phyloP scores from a whole-genome alignment of 2,888 invertebrate genomes.

The Sussaba pulchella region DNA sequence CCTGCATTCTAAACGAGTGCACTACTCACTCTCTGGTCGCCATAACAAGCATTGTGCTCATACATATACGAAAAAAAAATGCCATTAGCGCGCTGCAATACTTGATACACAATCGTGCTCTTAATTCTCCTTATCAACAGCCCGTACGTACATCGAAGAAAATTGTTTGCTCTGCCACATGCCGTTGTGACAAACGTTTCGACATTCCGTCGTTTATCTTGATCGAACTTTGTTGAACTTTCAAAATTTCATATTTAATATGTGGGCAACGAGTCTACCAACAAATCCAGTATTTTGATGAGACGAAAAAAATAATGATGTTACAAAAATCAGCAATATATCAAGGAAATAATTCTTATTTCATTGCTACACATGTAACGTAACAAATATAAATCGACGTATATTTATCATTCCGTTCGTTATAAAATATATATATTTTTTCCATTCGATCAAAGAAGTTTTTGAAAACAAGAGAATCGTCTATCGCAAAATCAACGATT shows the following conservation, averaged over 20 bases:
- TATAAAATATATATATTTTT: no score
- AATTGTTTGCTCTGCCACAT: conserved; percentile 11
- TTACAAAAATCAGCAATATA: no score
- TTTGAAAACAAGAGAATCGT: not conserved
- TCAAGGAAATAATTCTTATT: no score
- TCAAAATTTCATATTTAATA: no score
- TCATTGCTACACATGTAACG: no score
- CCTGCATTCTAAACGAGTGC: conserved; percentile 57
- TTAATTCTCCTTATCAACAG: conserved; percentile 32
- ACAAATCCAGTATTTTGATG: no score
- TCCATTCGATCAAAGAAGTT: not conserved
- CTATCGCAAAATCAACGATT: conserved; percentile 44
- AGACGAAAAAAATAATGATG: no score
- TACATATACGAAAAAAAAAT: not conserved
- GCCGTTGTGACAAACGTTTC: not conserved
- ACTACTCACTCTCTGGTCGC: conserved; percentile 45
- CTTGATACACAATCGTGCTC: conserved; percentile 30
- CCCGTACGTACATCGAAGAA: conserved; percentile 5
- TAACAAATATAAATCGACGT: no score
- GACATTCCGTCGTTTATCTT: not conserved
- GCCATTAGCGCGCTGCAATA: conserved; percentile 21
- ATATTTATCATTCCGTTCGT: no score
- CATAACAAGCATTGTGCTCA: not conserved
- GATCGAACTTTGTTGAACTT: no score
- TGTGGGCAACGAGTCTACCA: no score